Evolutionary conservation across 2,888 invertebrate species (phyloP).

Genomic region (Notodonta dromedarius): DNA sequence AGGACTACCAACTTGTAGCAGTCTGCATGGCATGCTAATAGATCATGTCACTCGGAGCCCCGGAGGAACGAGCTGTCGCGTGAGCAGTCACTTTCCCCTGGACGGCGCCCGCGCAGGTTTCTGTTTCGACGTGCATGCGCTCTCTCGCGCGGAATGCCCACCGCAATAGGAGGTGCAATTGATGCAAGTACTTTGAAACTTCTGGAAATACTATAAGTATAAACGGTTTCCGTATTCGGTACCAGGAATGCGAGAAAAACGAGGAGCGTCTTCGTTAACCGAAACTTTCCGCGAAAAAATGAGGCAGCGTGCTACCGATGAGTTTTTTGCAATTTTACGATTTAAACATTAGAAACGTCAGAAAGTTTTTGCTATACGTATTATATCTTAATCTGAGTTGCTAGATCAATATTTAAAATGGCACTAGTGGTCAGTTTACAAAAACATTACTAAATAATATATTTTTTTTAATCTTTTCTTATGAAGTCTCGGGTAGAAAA

Average conservation of each 20-base stretch:
- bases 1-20: too few species aligned
- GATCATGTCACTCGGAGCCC: slow-evolving; percentile 49
- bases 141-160: slow-evolving; percentile 69
- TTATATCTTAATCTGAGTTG: neutral
- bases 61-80: slow-evolving; percentile 66
- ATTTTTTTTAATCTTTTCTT: too few species aligned
- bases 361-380: too few species aligned
- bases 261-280: neutral
- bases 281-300: neutral
- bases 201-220: slow-evolving; percentile 25
- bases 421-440: too few species aligned
- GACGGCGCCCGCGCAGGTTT: slow-evolving; percentile 56
- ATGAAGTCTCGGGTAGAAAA: slow-evolving; percentile 10
- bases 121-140: slow-evolving; percentile 68
- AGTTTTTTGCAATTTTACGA: neutral
- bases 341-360: too few species aligned
- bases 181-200: slow-evolving; percentile 38
- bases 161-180: slow-evolving; percentile 38
- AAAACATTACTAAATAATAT: too few species aligned
- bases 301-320: neutral
- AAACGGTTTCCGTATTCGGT: neutral
- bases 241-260: neutral
- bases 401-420: too few species aligned
- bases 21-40: slow-evolving; percentile 59
- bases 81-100: slow-evolving; percentile 74